A percentile compares a stretch with the other conserved stretches of the same genome.
Evolutionary conservation across 2,113 vertebrate species (phyloP).

Genomic region (Philantomba maxwellii): DNA sequence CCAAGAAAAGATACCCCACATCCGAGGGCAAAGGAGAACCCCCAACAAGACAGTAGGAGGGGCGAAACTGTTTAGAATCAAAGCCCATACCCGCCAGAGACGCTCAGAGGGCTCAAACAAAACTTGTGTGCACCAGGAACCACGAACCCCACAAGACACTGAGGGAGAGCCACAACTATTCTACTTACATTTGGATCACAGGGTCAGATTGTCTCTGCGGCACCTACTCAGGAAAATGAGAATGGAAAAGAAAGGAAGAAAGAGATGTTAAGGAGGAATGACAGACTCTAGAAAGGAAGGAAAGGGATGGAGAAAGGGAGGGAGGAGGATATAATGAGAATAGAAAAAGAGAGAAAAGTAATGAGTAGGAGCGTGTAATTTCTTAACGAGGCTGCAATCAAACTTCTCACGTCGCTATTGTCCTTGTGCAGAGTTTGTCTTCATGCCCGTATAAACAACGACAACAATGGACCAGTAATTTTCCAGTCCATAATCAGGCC

Average conservation of each 20-base stretch:
- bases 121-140: background rate
- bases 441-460: background rate
- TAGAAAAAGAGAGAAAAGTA: background rate
- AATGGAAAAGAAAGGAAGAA: background rate
- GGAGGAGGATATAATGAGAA: background rate
- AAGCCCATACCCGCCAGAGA: background rate
- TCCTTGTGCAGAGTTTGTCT: background rate
- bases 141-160: background rate
- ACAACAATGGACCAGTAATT: background rate
- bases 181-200: background rate
- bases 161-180: background rate
- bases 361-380: background rate
- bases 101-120: background rate
- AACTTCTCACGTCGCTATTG: background rate
- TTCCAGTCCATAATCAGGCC: slow-evolving; percentile 32
- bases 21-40: background rate
- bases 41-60: background rate
- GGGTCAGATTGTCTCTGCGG: background rate
- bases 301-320: background rate
- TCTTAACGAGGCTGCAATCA: background rate
- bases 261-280: background rate
- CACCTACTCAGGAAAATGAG: background rate
- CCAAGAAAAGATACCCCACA: background rate
- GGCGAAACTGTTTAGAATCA: background rate
- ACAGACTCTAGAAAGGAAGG: background rate